Conservation (phyloP, 2,113 vertebrate species). For the Callocephalon fimbriatum region DNA sequence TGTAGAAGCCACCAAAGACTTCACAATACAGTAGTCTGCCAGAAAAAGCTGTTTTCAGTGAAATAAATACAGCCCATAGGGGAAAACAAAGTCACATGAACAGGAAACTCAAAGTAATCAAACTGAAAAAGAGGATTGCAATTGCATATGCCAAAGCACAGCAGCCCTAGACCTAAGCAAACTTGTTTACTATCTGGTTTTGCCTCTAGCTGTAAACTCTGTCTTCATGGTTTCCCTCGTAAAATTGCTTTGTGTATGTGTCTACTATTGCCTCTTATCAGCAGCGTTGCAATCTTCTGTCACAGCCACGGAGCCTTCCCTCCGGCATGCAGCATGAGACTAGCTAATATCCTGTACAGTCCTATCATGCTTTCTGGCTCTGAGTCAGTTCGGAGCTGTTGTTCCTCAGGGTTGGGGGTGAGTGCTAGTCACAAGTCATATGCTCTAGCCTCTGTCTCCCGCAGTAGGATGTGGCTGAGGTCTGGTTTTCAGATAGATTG, state of each 20-base stretch:
- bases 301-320: neutral
- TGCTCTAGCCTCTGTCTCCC: neutral
- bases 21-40: neutral
- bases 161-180: neutral
- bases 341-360: neutral
- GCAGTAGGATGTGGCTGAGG: neutral
- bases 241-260: neutral
- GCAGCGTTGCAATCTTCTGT: neutral
- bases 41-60: neutral
- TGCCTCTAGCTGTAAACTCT: neutral
- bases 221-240: neutral
- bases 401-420: neutral
- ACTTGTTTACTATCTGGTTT: neutral
- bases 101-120: neutral
- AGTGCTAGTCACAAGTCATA: neutral
- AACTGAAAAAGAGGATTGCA: neutral
- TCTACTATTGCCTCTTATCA: neutral
- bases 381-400: neutral
- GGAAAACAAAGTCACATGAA: neutral
- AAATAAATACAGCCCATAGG: neutral
- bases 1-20: neutral
- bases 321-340: rapidly evolving
- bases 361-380: neutral
- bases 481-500: neutral
- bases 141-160: neutral